phyloP scores from a whole-genome alignment of 2,797 vertebrate genomes.

The Lepus townsendii region DNA sequence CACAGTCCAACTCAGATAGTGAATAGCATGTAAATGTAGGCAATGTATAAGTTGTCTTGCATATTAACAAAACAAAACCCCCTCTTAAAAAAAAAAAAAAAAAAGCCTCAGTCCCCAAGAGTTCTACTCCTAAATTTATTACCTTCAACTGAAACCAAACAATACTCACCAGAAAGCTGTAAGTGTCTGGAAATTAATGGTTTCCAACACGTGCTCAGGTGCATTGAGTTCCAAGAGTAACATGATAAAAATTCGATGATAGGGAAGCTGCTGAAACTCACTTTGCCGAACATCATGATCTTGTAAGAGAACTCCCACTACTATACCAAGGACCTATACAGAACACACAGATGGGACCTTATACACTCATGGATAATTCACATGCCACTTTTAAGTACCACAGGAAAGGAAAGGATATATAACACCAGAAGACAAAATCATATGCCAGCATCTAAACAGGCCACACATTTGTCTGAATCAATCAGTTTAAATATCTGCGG shows the following conservation, averaged over 20 bases:
- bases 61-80: conserved; percentile 2
- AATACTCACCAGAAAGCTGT: conserved; percentile 97
- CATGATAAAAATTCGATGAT: conserved; percentile 99
- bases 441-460: neutral
- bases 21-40: neutral
- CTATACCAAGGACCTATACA: conserved; percentile 96
- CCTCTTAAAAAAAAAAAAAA: neutral
- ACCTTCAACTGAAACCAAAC: neutral
- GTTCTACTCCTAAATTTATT: conserved; percentile 14
- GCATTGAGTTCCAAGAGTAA: conserved; percentile 98
- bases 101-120: no score
- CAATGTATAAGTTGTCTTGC: neutral
- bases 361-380: neutral
- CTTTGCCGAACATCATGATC: conserved; percentile 99
- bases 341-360: conserved; percentile 30
- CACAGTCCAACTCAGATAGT: conserved; percentile 39
- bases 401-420: neutral
- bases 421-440: conserved; percentile 33
- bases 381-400: neutral
- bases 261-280: conserved; percentile 98
- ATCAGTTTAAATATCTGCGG: neutral
- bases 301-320: conserved; percentile 98
- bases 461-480: neutral
- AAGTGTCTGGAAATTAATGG: conserved; percentile 99
- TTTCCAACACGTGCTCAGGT: conserved; percentile 98